Conservation (phyloP, 2,797 vertebrate species). For the Ctenopoma multispine region DNA sequence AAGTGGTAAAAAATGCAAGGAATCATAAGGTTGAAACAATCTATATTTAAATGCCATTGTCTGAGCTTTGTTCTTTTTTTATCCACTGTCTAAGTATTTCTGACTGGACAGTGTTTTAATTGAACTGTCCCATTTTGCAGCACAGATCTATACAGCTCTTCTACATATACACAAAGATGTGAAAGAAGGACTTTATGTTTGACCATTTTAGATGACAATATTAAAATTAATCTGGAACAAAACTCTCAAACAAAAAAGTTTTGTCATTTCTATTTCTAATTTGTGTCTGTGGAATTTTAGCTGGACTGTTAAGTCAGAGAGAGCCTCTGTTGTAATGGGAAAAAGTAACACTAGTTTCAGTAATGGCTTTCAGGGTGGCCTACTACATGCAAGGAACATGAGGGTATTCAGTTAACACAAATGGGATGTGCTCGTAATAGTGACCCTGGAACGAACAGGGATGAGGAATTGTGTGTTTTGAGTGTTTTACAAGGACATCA, state of each 20-base stretch:
- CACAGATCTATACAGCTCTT: neutral
- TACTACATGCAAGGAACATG: constrained; percentile 71
- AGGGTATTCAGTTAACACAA: constrained; percentile 82
- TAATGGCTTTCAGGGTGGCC: constrained; percentile 81
- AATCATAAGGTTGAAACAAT: constrained; percentile 70
- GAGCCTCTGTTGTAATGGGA: constrained; percentile 34
- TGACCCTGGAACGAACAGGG: constrained; percentile 74
- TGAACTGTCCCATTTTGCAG: constrained; percentile 19
- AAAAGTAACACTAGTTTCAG: constrained; percentile 62
- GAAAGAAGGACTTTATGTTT: neutral
- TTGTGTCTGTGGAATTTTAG: constrained; percentile 15
- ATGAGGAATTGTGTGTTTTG: constrained; percentile 78
- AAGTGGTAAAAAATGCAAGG: constrained; percentile 69
- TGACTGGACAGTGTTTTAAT: constrained; percentile 29
- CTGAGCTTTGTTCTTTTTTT: constrained; percentile 36
- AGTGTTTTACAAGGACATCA: constrained; percentile 82
- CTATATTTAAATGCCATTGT: constrained; percentile 78
- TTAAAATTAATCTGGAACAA: constrained; percentile 11
- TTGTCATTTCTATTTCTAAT: constrained; percentile 14
- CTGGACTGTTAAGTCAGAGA: constrained; percentile 40
- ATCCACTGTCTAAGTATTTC: constrained; percentile 58
- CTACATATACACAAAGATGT: constrained; percentile 5
- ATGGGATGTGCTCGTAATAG: constrained; percentile 76
- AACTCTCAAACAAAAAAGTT: neutral
- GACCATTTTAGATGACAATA: neutral